phyloP scores from a whole-genome alignment of 2,797 vertebrate species.

The Loris lydekkerianus region DNA sequence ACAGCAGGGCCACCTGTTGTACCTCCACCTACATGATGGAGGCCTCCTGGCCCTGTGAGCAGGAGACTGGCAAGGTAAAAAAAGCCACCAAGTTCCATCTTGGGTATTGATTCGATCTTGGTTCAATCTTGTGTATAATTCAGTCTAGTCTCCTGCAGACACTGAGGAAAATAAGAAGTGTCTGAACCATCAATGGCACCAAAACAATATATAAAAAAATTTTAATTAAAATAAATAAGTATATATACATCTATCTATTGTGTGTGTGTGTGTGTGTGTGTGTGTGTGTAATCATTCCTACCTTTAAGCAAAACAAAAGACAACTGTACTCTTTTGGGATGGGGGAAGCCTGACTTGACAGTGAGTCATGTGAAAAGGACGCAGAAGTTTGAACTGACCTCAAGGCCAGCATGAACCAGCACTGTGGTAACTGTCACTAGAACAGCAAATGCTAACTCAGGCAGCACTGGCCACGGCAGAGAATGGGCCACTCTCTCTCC shows the following conservation, averaged over 20 bases:
- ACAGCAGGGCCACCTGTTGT: too few relatives aligned
- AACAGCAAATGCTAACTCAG: neutral
- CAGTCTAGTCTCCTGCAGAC: neutral
- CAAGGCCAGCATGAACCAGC: neutral
- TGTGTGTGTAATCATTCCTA: neutral
- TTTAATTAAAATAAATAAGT: constrained; percentile 6
- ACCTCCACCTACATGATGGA: neutral
- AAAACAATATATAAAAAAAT: neutral
- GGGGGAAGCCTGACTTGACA: neutral
- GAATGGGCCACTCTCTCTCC: neutral
- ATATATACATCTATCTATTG: neutral
- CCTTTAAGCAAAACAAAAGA: neutral
- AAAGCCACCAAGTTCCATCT: neutral
- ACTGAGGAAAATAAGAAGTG: neutral
- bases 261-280: neutral
- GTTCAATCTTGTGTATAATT: neutral
- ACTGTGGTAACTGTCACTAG: neutral
- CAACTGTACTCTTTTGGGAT: neutral
- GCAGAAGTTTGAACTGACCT: neutral
- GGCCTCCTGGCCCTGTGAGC: neutral
- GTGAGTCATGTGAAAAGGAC: neutral
- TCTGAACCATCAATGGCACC: neutral
- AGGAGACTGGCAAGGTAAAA: neutral
- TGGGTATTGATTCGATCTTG: neutral
- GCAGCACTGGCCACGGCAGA: neutral